Evolutionary conservation across 2,888 invertebrate genomes (phyloP).

Genomic region (Dione juno): DNA sequence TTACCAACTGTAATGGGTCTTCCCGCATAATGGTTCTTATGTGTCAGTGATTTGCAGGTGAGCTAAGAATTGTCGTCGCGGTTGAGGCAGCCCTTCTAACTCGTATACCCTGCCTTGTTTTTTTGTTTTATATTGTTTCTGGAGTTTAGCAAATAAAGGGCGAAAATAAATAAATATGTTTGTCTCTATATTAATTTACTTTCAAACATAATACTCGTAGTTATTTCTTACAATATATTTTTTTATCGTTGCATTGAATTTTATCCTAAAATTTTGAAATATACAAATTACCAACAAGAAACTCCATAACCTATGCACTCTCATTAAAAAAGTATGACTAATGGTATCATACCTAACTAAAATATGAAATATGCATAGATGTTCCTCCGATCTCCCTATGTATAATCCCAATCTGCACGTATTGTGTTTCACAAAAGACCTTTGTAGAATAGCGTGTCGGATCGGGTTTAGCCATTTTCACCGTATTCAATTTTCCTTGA

Average conservation of each 20-base stretch:
- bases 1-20: not conserved
- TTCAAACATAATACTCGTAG: too few species aligned
- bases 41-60: constrained; percentile 18
- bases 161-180: too few species aligned
- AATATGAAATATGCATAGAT: not conserved
- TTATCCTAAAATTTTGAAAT: too few species aligned
- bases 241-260: too few species aligned
- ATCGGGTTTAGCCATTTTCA: constrained; percentile 6
- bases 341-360: too few species aligned
- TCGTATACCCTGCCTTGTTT: not conserved
- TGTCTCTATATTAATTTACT: too few species aligned
- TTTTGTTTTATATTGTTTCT: not conserved
- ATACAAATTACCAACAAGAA: too few species aligned
- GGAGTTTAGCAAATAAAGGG: too few species aligned
- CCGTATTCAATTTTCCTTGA: not conserved
- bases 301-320: too few species aligned
- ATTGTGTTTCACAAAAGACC: constrained; percentile 18
- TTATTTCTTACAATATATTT: too few species aligned
- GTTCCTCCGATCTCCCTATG: not conserved
- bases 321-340: too few species aligned
- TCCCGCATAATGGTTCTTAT: constrained; percentile 2
- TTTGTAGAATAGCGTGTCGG: constrained; percentile 10
- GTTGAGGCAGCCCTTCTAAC: constrained; percentile 1
- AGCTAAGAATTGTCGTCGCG: constrained; percentile 1
- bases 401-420: constrained; percentile 3